Evolutionary conservation across 2,113 vertebrate genomes (phyloP).

Genomic region (Sinocyclocheilus anophthalmus): DNA sequence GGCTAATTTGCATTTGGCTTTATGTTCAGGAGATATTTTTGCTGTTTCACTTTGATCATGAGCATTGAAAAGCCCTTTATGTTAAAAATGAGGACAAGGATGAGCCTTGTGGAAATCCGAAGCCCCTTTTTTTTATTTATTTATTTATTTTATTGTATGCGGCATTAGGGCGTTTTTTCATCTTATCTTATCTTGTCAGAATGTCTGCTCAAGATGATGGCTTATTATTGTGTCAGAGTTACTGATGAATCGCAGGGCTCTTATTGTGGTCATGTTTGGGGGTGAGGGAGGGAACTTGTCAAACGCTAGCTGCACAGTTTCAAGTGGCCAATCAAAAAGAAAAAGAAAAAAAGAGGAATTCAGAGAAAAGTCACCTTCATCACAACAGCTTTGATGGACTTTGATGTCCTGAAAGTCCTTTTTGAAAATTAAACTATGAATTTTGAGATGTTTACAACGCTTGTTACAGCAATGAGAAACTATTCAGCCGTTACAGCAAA

Average conservation of each 20-base stretch:
- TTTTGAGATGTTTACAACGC: background rate
- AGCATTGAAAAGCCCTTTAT: background rate
- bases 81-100: background rate
- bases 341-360: background rate
- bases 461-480: background rate
- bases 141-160: background rate
- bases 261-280: background rate
- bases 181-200: background rate
- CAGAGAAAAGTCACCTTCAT: background rate
- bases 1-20: slow-evolving; percentile 30
- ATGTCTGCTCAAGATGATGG: slow-evolving; percentile 6
- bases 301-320: background rate
- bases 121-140: background rate
- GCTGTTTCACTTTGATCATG: background rate
- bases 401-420: background rate
- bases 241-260: background rate
- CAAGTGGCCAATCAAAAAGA: background rate
- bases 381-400: background rate
- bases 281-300: background rate
- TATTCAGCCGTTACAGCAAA: background rate
- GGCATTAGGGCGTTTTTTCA: background rate
- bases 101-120: background rate
- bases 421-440: background rate
- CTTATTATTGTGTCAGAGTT: slow-evolving; percentile 23
- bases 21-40: background rate